Conservation (phyloP, 2,113 vertebrate genomes). For the Lanius ludovicianus region DNA sequence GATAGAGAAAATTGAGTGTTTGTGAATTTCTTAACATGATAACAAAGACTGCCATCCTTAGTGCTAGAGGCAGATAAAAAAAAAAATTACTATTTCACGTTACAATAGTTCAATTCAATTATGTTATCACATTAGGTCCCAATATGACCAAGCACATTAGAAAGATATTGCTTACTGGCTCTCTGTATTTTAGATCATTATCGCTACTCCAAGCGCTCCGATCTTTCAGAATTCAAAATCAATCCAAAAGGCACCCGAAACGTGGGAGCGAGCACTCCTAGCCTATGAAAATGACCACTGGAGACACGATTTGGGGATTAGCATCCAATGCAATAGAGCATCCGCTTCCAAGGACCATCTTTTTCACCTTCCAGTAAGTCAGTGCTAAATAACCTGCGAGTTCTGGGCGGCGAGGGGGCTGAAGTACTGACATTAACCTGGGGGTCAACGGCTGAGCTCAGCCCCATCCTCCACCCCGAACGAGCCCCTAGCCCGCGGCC, state of each 20-base stretch:
- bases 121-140: not conserved
- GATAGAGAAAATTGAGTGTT: rapidly evolving
- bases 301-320: not conserved
- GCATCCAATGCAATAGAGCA: not conserved
- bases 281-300: not conserved
- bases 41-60: not conserved
- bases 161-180: not conserved
- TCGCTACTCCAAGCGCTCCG: not conserved
- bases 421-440: not conserved
- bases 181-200: not conserved
- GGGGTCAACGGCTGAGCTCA: not conserved
- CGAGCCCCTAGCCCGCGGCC: not conserved
- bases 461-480: not conserved
- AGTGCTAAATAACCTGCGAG: not conserved
- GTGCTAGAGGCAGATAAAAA: not conserved
- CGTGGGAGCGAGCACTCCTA: not conserved
- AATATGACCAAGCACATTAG: not conserved
- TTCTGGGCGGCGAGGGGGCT: rapidly evolving
- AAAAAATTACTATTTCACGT: not conserved
- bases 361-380: not conserved
- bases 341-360: not conserved
- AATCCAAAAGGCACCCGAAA: not conserved
- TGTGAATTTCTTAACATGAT: not conserved
- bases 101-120: not conserved
- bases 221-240: not conserved